Conservation (phyloP, 2,113 vertebrate species). For the Miniopterus natalensis region DNA sequence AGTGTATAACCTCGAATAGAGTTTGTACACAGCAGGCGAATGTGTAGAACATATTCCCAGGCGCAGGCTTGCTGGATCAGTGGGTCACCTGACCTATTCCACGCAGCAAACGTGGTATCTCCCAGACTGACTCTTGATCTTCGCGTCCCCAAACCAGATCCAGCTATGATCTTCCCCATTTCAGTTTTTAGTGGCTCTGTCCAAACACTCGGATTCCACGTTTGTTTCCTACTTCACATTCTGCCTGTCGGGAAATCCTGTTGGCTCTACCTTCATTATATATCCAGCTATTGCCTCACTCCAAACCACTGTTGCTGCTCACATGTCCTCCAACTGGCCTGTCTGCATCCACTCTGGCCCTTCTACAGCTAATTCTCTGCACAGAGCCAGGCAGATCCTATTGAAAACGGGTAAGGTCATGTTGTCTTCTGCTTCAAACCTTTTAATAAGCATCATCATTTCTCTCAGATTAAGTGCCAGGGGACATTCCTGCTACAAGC, state of each 20-base stretch:
- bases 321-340: neutral
- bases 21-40: accelerated
- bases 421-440: neutral
- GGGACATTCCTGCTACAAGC: neutral
- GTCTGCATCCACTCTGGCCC: neutral
- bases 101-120: neutral
- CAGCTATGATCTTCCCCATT: neutral
- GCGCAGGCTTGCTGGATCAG: neutral
- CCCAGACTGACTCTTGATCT: neutral
- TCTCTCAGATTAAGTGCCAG: neutral
- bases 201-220: neutral
- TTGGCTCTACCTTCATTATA: neutral
- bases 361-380: neutral
- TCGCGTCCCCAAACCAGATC: accelerated
- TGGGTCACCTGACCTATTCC: neutral
- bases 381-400: neutral
- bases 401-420: neutral
- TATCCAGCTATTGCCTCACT: neutral
- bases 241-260: neutral
- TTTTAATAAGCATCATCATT: neutral
- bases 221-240: neutral
- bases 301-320: accelerated
- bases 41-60: neutral
- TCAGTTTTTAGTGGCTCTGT: neutral
- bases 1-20: neutral